A percentile compares a stretch with the other conserved stretches of the same genome.
These are phyloP conservation scores for Lepidotrigona ventralis DNA, from an alignment of 1,140 invertebrate genomes.

Conservation along the genomic window DNA sequence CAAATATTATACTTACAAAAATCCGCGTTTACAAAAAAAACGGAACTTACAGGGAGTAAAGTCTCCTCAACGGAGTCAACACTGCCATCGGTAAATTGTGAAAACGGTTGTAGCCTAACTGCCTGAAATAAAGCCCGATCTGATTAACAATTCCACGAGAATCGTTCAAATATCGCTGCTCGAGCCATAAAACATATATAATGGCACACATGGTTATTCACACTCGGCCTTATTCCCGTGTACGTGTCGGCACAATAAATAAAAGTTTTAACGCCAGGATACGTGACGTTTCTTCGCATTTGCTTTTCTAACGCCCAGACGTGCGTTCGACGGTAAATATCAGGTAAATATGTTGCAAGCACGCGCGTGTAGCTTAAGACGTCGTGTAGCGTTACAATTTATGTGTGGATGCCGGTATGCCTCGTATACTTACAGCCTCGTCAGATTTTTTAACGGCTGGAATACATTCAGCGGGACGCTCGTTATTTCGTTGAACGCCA, in stretches of 20 bases:
- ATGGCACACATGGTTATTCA: neutral
- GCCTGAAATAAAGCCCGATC: neutral
- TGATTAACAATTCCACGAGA: neutral
- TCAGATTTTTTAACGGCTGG: conserved; percentile 63
- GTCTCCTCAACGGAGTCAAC: conserved; percentile 60
- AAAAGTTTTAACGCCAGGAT: conserved; percentile 53
- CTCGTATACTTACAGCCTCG: conserved; percentile 72
- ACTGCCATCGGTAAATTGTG: conserved; percentile 34
- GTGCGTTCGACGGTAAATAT: conserved; percentile 51
- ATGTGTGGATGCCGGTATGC: conserved; percentile 12
- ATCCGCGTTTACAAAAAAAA: neutral
- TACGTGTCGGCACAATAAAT: conserved; percentile 37
- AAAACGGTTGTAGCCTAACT: conserved; percentile 26
- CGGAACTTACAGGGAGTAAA: conserved; percentile 73
- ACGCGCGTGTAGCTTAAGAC: conserved; percentile 57
- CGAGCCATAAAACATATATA: neutral
- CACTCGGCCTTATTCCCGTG: conserved; percentile 13
- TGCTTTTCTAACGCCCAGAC: conserved; percentile 38
- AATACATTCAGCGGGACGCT: conserved; percentile 67
- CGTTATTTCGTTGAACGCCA: conserved; percentile 72
- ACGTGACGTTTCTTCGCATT: conserved; percentile 57
- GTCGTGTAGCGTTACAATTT: conserved; percentile 47
- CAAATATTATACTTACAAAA: neutral
- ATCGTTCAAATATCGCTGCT: neutral
- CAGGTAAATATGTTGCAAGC: conserved; percentile 52